Conservation (phyloP, 2,888 invertebrate genomes). For the Furcula furcula region DNA sequence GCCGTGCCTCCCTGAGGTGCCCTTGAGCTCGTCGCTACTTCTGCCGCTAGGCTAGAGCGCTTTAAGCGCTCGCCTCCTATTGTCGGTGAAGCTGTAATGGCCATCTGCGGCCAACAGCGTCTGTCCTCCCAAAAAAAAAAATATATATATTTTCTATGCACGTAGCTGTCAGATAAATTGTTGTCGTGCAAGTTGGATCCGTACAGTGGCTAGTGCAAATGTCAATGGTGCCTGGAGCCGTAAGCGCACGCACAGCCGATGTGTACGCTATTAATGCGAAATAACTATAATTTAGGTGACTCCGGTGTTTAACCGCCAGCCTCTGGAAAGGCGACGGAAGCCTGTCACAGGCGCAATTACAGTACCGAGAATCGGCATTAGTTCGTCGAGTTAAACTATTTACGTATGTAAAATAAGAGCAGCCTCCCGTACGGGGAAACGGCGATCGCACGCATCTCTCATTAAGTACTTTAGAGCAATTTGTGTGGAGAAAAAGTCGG, state of each 20-base stretch:
- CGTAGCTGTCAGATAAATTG: constrained; percentile 32
- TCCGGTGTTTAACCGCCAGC: constrained; percentile 62
- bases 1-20: too few species aligned
- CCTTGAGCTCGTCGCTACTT: too few species aligned
- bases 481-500: constrained; percentile 78
- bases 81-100: too few species aligned
- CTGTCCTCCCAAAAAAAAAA: too few species aligned
- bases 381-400: constrained; percentile 77
- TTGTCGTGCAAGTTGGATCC: constrained; percentile 28
- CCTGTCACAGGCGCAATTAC: constrained; percentile 80
- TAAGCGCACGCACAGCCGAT: constrained; percentile 65
- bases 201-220: constrained; percentile 43
- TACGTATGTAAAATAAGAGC: constrained; percentile 80
- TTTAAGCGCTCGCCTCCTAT: too few species aligned
- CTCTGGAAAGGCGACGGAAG: constrained; percentile 75
- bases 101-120: too few species aligned
- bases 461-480: constrained; percentile 82
- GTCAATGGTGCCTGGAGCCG: constrained; percentile 58
- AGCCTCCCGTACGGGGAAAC: constrained; percentile 77
- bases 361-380: constrained; percentile 79
- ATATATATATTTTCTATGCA: constrained; percentile 25
- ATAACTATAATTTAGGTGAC: constrained; percentile 75
- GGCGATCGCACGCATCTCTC: constrained; percentile 80
- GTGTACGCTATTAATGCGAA: constrained; percentile 72
- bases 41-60: too few species aligned